Evolutionary conservation across 2,888 invertebrate species (phyloP), one percentile per base, ranked within the genome.

Genomic region (Leucoma salicis): DNA sequence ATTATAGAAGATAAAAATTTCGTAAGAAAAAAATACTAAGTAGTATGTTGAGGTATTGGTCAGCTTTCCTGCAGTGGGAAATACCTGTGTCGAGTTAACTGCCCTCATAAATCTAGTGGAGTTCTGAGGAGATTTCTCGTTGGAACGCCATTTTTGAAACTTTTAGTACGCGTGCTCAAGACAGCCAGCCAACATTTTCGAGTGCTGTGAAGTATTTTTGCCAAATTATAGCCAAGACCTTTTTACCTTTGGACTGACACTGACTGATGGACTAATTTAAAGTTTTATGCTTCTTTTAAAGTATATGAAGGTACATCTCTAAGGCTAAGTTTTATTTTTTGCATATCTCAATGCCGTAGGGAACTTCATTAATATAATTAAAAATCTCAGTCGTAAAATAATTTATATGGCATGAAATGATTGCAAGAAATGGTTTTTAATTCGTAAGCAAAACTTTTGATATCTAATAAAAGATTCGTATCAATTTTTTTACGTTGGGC

Each of bases 1-100:
- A 39, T 39, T 33, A 31, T 28, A 35, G 7, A 29, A 46, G 48
- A 48, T 38, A 46, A 54, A 56, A 47, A 16, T n/a, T 16, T 31
- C 18, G 42, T 28, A 21, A 25, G 33, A 21, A 46, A 57, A 42
- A 71, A 66, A 59, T 57, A n/a, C n/a, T n/a, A n/a, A n/a, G n/a
- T n/a, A n/a, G n/a, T n/a, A 54, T 63, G 65, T 63, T 49, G 56
- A 63, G 51, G 66, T 69, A 72, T 72, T 70, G 81, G 82, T 80
- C 78, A 81, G 75, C 74, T 71, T 74, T 57, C 63, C 59, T 54
- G 52, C 57, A 49, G 58, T 55, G 59, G 68, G 72, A 80, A 84
- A 82, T 85, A 83, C 82, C 83, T 83, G 78, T 73, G 80, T 79
- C 78, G 73, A 74, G 73, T 70, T 82, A 82, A 84, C 81, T 74